Base-by-base conservation (phyloP, 2,888 invertebrate species). In the Brachyopa scutellaris region DNA sequence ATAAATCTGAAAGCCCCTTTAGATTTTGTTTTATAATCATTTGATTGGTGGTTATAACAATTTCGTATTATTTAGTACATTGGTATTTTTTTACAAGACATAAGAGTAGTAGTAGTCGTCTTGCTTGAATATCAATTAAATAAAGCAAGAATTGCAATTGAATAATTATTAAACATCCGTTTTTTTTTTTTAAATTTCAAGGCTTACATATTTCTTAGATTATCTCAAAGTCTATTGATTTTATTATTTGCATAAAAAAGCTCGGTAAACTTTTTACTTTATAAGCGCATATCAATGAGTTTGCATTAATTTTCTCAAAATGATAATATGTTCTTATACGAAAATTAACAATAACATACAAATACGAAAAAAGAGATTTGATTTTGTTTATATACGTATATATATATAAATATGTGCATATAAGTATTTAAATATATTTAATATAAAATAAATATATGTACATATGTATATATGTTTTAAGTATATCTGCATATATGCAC, bases 361-460 rank as follows among this genome's bases (percentile, higher is more conserved):
- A 89, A 89, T 89, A 90, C 90, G 89, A 89, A 89, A 89, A 89
- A 88, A 89, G 89, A 89, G 89, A 89, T 89, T 89, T 88, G 85
- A 87, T 74, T 79, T 66, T 84, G 57, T 77, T 64, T 62, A 57
- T 66, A 29, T 70, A 70, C 66, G 76, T 76, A 49, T 40, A 8
- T 38, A 51, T 11, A 42, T 42, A 55, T 5, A 69, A 17, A 59
- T 53, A 72, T 70, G 57, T 40, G 51, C 26, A 19, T 47, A 55
- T 45, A 72, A 38, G 11, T n/a, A n/a, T 59, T 17, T 42, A 19
- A 9, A 70, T 49, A 55, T 64, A 15, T 40, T 45, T 70, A 47
- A 31, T 26, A 13, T 29, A 19, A 11, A 15, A 17, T 2, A 8
- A 31, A 73, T 47, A 62, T 21, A 57, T 51, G 49, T 45, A 64